Base-by-base conservation (phyloP, 2,888 invertebrate species). In the Dilophus febrilis region DNA sequence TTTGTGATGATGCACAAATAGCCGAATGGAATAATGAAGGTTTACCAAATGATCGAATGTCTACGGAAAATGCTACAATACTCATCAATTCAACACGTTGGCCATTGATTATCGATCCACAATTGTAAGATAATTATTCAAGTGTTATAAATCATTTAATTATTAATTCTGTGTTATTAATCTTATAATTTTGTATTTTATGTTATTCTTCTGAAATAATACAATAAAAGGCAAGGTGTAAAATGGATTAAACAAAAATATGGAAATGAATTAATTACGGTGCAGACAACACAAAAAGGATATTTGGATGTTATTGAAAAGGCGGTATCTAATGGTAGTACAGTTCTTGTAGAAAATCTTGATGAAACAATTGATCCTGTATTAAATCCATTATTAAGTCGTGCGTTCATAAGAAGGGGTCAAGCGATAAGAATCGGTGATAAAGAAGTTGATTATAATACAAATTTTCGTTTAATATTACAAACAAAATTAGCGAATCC, bases 71-170 rank as follows among this genome's bases (percentile, higher is more conserved):
- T 59, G 94, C 94, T 10, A 87, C 87, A 30, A 92, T 95, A 48
- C 67, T 94, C 43, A 80, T 79, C 16, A 86, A 83, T 59, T 90
- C 91, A 0, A 79, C 87, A 18, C 68, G 94, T 36, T 95, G 94
- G 94, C 92, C 94, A 0, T 67, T 94, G 29, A 87, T 94, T 75
- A 91, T 95, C 49, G 94, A 95, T 64, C 94, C 94, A 1, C 92
- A 92, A 60, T 54, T 77, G 69, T 76, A 53, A 61, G 67, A 55
- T 27, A 16, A n/a, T n/a, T n/a, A n/a, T n/a, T n/a, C n/a, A n/a
- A n/a, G n/a, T n/a, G n/a, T n/a, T n/a, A n/a, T n/a, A n/a, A n/a
- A n/a, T 31, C 31, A 17, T 18, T 35, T 38, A 13, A 27, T 27
- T 8, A 27, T 27, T 11, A 27, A 27, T 11, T n/a, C n/a, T n/a